Evolutionary conservation across 2,797 vertebrate genomes (phyloP).

Genomic region (Malacoctenus gilli): DNA sequence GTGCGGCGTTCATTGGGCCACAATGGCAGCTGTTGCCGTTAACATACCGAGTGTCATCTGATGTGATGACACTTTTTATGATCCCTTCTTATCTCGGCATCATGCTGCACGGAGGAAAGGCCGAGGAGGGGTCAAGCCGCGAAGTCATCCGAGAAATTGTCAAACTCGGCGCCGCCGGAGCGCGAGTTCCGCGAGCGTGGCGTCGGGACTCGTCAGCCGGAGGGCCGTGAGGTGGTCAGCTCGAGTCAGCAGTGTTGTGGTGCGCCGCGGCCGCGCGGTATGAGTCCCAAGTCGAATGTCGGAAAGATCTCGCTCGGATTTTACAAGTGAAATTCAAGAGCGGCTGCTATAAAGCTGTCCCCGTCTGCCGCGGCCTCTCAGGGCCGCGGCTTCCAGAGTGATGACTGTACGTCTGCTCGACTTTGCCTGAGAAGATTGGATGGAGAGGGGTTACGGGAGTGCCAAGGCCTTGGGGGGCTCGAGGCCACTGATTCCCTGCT

Average conservation of each 20-base stretch:
- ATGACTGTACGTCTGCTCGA: slow-evolving; percentile 3
- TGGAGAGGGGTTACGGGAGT: slow-evolving; percentile 8
- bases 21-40: slow-evolving; percentile 57
- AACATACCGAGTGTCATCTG: slow-evolving; percentile 47
- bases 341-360: slow-evolving; percentile 7
- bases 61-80: slow-evolving; percentile 51
- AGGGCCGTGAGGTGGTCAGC: slow-evolving; percentile 12
- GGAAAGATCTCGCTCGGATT: slow-evolving; percentile 24
- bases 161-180: not conserved
- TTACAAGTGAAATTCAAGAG: slow-evolving; percentile 33
- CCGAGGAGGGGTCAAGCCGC: slow-evolving; percentile 17
- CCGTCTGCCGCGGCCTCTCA: slow-evolving; percentile 10
- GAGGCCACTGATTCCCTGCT: slow-evolving; percentile 19
- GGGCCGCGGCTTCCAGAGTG: slow-evolving; percentile 1
- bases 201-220: slow-evolving; percentile 4
- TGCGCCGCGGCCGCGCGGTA: not conserved
- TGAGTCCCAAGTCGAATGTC: slow-evolving; percentile 15
- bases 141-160: slow-evolving; percentile 28
- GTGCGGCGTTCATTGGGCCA: slow-evolving; percentile 16
- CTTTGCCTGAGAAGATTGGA: slow-evolving; percentile 15
- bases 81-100: slow-evolving; percentile 26
- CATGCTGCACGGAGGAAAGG: slow-evolving; percentile 10
- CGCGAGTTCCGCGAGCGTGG: not conserved
- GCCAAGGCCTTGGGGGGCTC: slow-evolving; percentile 13
- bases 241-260: not conserved